A percentile compares a stretch with the other conserved stretches of the same genome.
These are phyloP conservation scores for Aphelinus atriplicis DNA, from an alignment of 1,140 invertebrate species.

Conservation along the genomic window DNA sequence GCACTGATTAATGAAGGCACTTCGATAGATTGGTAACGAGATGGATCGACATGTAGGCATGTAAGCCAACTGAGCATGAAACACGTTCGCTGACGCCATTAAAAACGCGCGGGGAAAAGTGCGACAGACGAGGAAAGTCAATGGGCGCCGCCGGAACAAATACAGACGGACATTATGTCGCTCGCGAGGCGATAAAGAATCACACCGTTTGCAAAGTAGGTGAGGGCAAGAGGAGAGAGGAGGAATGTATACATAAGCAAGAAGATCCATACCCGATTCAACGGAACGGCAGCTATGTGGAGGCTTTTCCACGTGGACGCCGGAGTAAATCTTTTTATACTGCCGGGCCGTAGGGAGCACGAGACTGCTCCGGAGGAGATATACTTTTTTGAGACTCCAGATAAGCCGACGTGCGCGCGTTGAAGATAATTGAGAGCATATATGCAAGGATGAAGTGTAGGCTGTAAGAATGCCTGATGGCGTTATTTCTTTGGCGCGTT, in stretches of 20 bases:
- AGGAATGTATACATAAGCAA: background rate
- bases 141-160: conserved; percentile 6
- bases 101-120: conserved; percentile 15
- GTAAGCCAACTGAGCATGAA: too few species aligned
- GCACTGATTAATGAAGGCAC: too few species aligned
- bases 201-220: background rate
- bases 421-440: conserved; percentile 12
- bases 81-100: too few species aligned
- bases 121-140: conserved; percentile 22
- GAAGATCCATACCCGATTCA: background rate
- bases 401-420: background rate
- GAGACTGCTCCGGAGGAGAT: background rate
- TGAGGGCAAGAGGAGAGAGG: background rate
- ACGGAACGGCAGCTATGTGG: background rate
- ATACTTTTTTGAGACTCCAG: conserved; percentile 10
- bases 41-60: too few species aligned
- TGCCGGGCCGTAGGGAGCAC: conserved; percentile 1
- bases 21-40: too few species aligned
- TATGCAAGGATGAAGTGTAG: background rate
- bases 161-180: background rate
- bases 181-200: conserved; percentile 11
- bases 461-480: too few species aligned
- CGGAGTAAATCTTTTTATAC: conserved; percentile 3
- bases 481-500: too few species aligned
- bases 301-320: background rate